Conservation (phyloP, 2,888 invertebrate genomes). For the Chelonus formosanus region DNA sequence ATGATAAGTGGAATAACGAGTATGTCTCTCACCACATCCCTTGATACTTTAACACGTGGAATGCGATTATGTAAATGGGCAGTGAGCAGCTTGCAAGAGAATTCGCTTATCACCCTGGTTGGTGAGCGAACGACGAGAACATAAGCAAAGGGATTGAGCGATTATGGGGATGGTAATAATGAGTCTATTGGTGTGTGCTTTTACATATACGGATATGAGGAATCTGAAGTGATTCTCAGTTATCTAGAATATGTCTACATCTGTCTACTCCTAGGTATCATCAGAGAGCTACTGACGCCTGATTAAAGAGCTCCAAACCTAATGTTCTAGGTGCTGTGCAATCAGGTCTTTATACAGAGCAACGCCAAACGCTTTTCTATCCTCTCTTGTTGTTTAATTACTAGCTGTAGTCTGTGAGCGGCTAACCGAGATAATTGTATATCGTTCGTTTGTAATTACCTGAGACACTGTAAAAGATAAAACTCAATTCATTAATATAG, state of each 20-base stretch:
- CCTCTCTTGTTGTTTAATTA: conserved; percentile 12
- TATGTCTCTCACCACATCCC: not conserved
- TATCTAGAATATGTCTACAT: not conserved
- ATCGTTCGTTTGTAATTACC: conserved; percentile 9
- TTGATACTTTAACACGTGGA: conserved; percentile 18
- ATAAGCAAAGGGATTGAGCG: conserved; percentile 7
- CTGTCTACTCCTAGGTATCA: not conserved
- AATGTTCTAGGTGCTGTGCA: not conserved
- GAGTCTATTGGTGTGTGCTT: conserved; percentile 10
- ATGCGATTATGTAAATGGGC: conserved; percentile 30
- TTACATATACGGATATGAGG: not conserved
- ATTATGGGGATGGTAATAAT: conserved; percentile 18
- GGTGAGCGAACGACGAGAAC: conserved; percentile 1
- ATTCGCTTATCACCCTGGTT: conserved; percentile 21
- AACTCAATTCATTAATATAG: not conserved
- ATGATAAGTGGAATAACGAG: not conserved
- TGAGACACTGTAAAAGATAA: not conserved
- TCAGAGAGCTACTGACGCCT: not conserved
- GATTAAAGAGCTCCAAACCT: conserved; percentile 2
- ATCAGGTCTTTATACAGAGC: conserved; percentile 1
- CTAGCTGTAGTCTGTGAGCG: not conserved
- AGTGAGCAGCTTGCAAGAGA: conserved; percentile 16
- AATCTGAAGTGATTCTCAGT: not conserved
- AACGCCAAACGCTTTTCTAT: conserved; percentile 5
- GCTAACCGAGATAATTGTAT: conserved; percentile 20